Conservation (phyloP, 2,797 vertebrate genomes). For the Myotis myotis region DNA sequence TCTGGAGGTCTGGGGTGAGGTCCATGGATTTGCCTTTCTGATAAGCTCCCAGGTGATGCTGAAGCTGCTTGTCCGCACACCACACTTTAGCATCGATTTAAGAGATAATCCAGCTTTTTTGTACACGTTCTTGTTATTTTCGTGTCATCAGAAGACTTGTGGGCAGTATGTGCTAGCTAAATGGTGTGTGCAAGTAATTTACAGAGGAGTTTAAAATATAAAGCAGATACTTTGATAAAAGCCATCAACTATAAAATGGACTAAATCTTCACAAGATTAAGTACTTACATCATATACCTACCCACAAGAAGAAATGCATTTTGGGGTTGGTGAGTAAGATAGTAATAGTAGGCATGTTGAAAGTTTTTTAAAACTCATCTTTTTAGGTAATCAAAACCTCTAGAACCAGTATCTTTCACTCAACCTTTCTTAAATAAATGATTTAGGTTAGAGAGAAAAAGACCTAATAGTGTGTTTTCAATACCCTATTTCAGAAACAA, state of each 20-base stretch:
- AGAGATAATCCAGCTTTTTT: constrained; percentile 26
- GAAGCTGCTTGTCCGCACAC: not conserved
- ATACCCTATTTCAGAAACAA: constrained; percentile 24
- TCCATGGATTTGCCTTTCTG: constrained; percentile 31
- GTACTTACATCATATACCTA: not conserved
- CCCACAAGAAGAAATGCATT: not conserved
- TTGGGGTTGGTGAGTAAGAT: not conserved
- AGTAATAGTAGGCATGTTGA: not conserved
- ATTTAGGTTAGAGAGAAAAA: constrained; percentile 25
- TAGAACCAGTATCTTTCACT: not conserved
- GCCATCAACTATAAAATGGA: constrained; percentile 5
- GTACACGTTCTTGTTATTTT: constrained; percentile 19
- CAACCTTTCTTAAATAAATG: not conserved
- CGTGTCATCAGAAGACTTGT: constrained; percentile 22
- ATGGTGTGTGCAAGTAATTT: constrained; percentile 16
- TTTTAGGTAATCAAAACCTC: not conserved
- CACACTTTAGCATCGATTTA: not conserved
- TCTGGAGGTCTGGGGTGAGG: not conserved
- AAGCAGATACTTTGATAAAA: constrained; percentile 55
- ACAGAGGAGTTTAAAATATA: constrained; percentile 45
- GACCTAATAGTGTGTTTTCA: constrained; percentile 40
- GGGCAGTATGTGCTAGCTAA: not conserved
- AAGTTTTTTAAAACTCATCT: not conserved
- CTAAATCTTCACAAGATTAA: constrained; percentile 32
- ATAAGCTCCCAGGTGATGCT: not conserved